phyloP scores from a whole-genome alignment of 2,797 vertebrate species.

The Enteromius fasciolatus region DNA sequence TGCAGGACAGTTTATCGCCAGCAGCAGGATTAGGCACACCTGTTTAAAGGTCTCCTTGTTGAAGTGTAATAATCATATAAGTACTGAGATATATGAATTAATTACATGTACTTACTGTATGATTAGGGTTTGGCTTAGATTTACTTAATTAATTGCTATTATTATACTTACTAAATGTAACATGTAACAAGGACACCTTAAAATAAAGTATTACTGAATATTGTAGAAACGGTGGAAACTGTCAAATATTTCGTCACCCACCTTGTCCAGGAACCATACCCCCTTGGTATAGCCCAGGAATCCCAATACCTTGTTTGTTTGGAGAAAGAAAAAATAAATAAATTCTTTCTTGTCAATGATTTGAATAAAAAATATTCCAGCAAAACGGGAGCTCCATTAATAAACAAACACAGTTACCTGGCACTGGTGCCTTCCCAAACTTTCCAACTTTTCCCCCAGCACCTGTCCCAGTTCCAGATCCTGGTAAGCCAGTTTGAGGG shows the following conservation, averaged over 20 bases:
- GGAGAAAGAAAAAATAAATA: constrained; percentile 20
- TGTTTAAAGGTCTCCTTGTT: not conserved
- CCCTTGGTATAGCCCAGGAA: constrained; percentile 91
- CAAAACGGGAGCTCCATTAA: not conserved
- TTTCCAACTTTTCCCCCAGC: constrained; percentile 56
- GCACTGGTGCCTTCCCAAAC: constrained; percentile 77
- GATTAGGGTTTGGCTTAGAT: not conserved
- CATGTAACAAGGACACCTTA: not conserved
- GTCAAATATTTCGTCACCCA: constrained; percentile 58
- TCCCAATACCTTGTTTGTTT: constrained; percentile 81
- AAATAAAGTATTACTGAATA: not conserved
- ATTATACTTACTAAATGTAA: not conserved
- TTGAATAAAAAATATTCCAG: not conserved
- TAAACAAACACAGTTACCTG: constrained; percentile 70
- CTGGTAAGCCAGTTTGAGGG: constrained; percentile 71
- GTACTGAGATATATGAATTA: not conserved
- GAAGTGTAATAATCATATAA: not conserved
- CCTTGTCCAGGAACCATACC: constrained; percentile 89
- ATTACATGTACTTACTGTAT: not conserved
- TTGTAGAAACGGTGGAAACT: constrained; percentile 1
- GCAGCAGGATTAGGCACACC: too few species aligned
- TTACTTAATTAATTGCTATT: not conserved
- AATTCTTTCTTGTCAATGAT: not conserved
- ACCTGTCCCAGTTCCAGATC: constrained; percentile 67
- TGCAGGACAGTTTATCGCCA: too few species aligned